These are phyloP conservation scores for Drosophila putrida DNA, from an alignment of 2,888 invertebrate genomes.

Conservation along the genomic window DNA sequence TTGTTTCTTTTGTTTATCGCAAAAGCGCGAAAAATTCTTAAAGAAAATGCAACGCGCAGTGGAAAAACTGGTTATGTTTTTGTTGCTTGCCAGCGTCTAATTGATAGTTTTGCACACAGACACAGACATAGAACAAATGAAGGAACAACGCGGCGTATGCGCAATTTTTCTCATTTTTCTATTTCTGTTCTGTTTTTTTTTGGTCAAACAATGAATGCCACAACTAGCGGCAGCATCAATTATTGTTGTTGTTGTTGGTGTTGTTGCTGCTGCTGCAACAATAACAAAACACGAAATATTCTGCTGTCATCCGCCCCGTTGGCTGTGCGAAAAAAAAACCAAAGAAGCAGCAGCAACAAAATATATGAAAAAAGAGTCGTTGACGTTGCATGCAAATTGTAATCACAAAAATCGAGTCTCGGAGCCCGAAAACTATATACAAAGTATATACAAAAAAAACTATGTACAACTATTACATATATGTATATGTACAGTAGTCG, in stretches of 20 bases:
- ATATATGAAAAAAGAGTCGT: conserved; percentile 27
- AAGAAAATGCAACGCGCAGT: conserved; percentile 63
- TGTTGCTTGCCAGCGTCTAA: conserved; percentile 52
- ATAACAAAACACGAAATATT: conserved; percentile 34
- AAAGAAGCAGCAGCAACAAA: not conserved
- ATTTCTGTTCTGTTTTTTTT: not conserved
- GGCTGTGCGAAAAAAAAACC: conserved; percentile 40
- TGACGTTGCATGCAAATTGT: conserved; percentile 67
- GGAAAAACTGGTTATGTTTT: conserved; percentile 64
- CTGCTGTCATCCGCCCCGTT: conserved; percentile 70
- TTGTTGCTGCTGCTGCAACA: conserved; percentile 37
- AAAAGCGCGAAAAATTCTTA: conserved; percentile 62
- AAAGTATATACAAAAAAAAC: conserved; percentile 1
- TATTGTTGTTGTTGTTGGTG: not conserved
- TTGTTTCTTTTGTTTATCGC: conserved; percentile 20
- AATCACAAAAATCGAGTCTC: conserved; percentile 61
- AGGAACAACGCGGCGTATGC: conserved; percentile 52
- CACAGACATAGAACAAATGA: conserved; percentile 23
- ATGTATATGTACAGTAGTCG: conserved; percentile 18
- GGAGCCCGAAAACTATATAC: conserved; percentile 56
- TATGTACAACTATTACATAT: conserved; percentile 9
- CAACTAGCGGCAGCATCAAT: conserved; percentile 33
- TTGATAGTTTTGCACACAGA: conserved; percentile 45
- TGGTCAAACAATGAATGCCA: conserved; percentile 45
- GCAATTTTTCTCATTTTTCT: conserved; percentile 29